Percentiles rank a stretch among this genome's conserved stretches.
phyloP scores from a whole-genome alignment of 2,113 vertebrate species.

The Myotis brandtii region DNA sequence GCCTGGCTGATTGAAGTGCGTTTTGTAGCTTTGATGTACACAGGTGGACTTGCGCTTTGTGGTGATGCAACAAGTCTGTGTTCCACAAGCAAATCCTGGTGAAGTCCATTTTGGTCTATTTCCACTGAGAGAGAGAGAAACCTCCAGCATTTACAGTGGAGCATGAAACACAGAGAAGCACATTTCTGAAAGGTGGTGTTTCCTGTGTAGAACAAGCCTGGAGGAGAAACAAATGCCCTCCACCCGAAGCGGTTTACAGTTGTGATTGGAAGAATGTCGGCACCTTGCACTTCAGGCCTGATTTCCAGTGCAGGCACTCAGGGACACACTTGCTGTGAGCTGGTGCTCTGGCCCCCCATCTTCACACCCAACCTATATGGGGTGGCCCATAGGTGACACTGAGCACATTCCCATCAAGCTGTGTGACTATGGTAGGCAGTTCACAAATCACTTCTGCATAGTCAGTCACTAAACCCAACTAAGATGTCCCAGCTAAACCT shows the following conservation, averaged over 20 bases:
- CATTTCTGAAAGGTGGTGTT: background rate
- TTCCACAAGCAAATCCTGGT: background rate
- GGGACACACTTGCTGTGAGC: fast-evolving
- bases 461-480: background rate
- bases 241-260: fast-evolving
- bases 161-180: fast-evolving
- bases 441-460: fast-evolving
- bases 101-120: background rate
- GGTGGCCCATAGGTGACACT: fast-evolving
- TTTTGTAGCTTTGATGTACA: background rate
- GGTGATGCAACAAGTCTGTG: background rate
- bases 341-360: background rate
- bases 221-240: too few species aligned
- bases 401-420: too few species aligned
- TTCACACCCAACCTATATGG: fast-evolving
- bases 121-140: background rate
- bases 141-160: fast-evolving
- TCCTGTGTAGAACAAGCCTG: background rate
- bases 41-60: background rate
- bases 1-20: fast-evolving
- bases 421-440: background rate
- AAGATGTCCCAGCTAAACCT: background rate
- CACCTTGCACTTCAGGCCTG: fast-evolving
- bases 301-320: fast-evolving
- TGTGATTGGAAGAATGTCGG: fast-evolving